A percentile compares a stretch with the other conserved stretches of the same genome.
These are phyloP conservation scores for Lophotriccus pileatus DNA, from an alignment of 2,797 vertebrate genomes.

Conservation along the genomic window DNA sequence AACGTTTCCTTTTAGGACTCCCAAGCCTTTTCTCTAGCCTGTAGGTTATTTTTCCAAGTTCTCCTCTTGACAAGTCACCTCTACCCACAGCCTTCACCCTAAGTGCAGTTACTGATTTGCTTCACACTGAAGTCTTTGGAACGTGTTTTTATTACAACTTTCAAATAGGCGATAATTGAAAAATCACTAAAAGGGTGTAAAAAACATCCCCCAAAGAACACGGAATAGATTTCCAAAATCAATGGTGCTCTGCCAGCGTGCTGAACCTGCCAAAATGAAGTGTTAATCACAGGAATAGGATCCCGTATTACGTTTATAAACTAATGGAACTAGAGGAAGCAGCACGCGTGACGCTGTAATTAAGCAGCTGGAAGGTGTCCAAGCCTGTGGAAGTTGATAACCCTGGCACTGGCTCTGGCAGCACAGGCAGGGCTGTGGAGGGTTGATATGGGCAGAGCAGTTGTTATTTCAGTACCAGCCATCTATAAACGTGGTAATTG, in stretches of 20 bases:
- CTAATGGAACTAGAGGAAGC: slow-evolving; percentile 82
- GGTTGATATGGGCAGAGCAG: slow-evolving; percentile 75
- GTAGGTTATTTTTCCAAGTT: neutral
- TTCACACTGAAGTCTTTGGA: neutral
- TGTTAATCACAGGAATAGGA: slow-evolving; percentile 82
- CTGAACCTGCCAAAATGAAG: slow-evolving; percentile 80
- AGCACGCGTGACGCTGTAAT: slow-evolving; percentile 80
- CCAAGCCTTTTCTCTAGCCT: neutral
- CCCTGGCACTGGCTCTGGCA: slow-evolving; percentile 79
- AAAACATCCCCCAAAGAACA: slow-evolving; percentile 72
- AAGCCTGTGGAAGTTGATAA: slow-evolving; percentile 83
- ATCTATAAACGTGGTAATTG: slow-evolving; percentile 80
- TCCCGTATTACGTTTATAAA: slow-evolving; percentile 80
- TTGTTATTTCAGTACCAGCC: slow-evolving; percentile 75
- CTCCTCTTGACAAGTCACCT: neutral
- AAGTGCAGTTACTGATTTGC: neutral
- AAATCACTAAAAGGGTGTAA: slow-evolving; percentile 67
- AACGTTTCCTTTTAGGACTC: neutral
- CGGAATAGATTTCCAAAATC: slow-evolving; percentile 72
- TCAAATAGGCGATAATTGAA: slow-evolving; percentile 54
- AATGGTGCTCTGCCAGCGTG: slow-evolving; percentile 71
- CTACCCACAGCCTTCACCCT: neutral
- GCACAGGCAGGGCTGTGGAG: slow-evolving; percentile 77
- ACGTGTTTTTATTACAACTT: slow-evolving; percentile 26
- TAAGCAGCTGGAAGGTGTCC: slow-evolving; percentile 80